Conservation (phyloP, 2,888 invertebrate species). For the Orthosia gracilis region DNA sequence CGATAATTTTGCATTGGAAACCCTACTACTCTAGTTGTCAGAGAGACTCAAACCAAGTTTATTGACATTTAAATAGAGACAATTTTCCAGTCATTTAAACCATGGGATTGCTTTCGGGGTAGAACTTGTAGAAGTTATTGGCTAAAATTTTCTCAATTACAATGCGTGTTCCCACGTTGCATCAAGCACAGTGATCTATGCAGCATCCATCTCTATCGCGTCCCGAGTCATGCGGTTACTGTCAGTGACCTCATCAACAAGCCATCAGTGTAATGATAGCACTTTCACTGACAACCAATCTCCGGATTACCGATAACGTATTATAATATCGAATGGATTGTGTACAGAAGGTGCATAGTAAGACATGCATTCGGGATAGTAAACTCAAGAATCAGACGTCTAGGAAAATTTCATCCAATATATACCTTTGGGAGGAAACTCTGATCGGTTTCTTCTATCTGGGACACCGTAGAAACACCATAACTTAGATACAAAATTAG, state of each 20-base stretch:
- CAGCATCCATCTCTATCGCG: conserved; percentile 28
- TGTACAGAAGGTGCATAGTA: conserved; percentile 25
- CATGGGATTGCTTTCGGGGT: background rate
- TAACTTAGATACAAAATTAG: too few relatives aligned
- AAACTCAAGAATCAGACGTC: background rate
- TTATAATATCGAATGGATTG: conserved; percentile 28
- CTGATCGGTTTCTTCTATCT: too few relatives aligned
- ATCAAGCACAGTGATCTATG: conserved; percentile 28
- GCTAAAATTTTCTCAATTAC: background rate
- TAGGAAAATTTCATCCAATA: too few relatives aligned
- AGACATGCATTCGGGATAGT: background rate
- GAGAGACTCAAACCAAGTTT: too few relatives aligned
- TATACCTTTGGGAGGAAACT: too few relatives aligned
- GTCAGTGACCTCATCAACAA: conserved; percentile 66
- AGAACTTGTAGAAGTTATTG: background rate
- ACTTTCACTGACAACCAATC: conserved; percentile 66
- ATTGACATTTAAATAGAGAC: too few relatives aligned
- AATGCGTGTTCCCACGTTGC: conserved; percentile 40
- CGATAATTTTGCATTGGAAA: too few relatives aligned
- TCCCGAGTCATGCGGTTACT: conserved; percentile 53
- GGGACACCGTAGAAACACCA: too few relatives aligned
- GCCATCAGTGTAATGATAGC: conserved; percentile 64
- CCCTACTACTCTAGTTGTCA: too few relatives aligned
- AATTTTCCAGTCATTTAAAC: too few relatives aligned
- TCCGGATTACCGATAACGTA: conserved; percentile 51